Conservation (phyloP, 2,888 invertebrate genomes). For the Apamea sordens region DNA sequence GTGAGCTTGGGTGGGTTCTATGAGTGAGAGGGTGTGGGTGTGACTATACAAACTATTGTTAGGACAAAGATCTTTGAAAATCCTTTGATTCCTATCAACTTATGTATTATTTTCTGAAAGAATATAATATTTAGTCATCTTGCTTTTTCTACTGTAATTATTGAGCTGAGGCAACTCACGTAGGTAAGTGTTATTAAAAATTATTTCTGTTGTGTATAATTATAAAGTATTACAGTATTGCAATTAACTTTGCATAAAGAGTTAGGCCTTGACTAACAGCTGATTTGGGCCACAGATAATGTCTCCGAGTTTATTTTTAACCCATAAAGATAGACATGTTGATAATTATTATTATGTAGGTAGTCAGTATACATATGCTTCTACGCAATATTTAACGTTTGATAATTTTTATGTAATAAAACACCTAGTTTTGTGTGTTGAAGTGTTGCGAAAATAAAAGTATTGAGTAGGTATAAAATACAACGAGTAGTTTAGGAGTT, state of each 20-base stretch:
- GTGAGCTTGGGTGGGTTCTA: no score
- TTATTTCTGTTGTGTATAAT: background rate
- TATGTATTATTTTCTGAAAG: no score
- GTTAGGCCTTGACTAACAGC: constrained; percentile 19
- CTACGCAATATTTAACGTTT: background rate
- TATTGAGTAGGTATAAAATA: background rate
- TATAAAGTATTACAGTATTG: background rate
- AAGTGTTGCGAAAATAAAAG: background rate
- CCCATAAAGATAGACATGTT: constrained; percentile 41
- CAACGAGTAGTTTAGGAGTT: no score
- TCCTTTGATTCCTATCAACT: no score
- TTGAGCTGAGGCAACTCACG: background rate
- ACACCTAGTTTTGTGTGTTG: background rate
- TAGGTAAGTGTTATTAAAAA: background rate
- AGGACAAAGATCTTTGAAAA: no score
- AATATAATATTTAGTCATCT: background rate
- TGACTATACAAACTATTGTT: no score
- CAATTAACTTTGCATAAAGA: constrained; percentile 25
- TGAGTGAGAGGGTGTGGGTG: no score
- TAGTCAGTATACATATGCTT: constrained; percentile 8
- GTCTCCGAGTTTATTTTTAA: constrained; percentile 42
- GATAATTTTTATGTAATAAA: constrained; percentile 6
- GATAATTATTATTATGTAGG: constrained; percentile 39
- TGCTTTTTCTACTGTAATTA: background rate
- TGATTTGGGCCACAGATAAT: constrained; percentile 56